A percentile compares a stretch with the other conserved stretches of the same genome.
Conservation (phyloP, 2,113 vertebrate genomes). For the Lanius ludovicianus region DNA sequence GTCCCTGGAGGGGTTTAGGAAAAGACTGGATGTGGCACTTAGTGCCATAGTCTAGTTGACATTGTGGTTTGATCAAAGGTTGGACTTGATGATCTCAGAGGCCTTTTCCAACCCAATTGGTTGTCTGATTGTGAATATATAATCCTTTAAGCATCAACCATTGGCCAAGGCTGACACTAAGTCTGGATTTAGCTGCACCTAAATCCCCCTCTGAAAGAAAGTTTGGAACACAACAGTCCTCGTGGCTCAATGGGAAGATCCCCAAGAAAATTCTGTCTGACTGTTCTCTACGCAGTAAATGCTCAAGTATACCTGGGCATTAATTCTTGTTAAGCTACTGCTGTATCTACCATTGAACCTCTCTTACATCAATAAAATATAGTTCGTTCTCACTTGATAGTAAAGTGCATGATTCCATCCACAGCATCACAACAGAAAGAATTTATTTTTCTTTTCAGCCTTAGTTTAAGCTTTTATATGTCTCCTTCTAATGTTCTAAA, state of each 20-base stretch:
- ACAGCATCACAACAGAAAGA: neutral
- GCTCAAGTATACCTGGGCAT: neutral
- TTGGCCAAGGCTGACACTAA: neutral
- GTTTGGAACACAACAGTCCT: neutral
- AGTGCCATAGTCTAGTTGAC: neutral
- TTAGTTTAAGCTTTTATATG: neutral
- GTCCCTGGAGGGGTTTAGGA: neutral
- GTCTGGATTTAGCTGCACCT: fast-evolving
- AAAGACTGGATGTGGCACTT: neutral
- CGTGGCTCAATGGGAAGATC: neutral
- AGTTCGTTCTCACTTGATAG: neutral
- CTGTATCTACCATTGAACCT: neutral
- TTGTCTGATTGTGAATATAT: neutral
- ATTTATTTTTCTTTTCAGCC: neutral
- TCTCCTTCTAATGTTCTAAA: neutral
- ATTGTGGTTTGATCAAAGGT: neutral
- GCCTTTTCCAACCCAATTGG: neutral
- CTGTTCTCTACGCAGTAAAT: neutral
- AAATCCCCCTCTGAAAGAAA: neutral
- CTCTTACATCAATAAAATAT: neutral
- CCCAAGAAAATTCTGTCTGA: neutral
- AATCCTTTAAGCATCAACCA: neutral
- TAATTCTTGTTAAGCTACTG: neutral
- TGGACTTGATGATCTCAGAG: neutral
- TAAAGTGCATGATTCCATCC: neutral